Evolutionary conservation across 1,140 invertebrate species (phyloP), one percentile per base, ranked within the genome.

Genomic region (Drosophila funebris): DNA sequence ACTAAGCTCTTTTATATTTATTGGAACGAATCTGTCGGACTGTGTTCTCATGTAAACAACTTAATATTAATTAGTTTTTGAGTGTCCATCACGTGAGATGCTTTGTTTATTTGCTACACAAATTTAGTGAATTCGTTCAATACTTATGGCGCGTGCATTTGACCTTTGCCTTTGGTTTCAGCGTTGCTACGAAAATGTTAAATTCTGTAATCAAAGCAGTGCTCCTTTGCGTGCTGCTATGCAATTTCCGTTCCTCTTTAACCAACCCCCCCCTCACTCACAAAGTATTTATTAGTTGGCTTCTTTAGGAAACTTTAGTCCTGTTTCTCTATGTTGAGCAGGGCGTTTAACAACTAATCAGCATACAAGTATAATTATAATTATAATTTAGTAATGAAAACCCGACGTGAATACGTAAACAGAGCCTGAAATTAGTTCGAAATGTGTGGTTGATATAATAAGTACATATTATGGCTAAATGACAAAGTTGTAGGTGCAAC

Each of bases 91-190:
- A 31, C 18, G 36, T 62, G 57, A 7, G 29, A 37, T 48, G 50
- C 39, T 36, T 36, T 29, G 37, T 31, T 31, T 13, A 36, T 4
- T 4, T 4, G 24, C 8, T n/a, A 44, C 16, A 8, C 43, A 29
- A 66, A 39, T 71, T 36, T 18, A 13, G 24, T 5, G 22, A 56
- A 53, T 63, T 54, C 11, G 27, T 36, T 53, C 29, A 52, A 44
- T 29, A 61, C 41, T 31, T 46, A 66, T n/a, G 22, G 46, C 44
- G 44, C 80, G 73, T 85, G 76, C 58, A 43, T 50, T 66, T 62
- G 70, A 33, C 57, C 57, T 22, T 24, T 60, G 24, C 4, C 29
- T 31, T 46, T 60, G 8, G 9, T 41, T 22, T 18, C 5, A 27
- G 24, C 6, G 4, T 5, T 27, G 6, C 6, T 2, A 27, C 0